Percentiles rank a stretch among this genome's conserved stretches.
These are phyloP conservation scores for Anneissia japonica DNA, from an alignment of 35 echinoderm and acorn worm species.

Conservation along the genomic window DNA sequence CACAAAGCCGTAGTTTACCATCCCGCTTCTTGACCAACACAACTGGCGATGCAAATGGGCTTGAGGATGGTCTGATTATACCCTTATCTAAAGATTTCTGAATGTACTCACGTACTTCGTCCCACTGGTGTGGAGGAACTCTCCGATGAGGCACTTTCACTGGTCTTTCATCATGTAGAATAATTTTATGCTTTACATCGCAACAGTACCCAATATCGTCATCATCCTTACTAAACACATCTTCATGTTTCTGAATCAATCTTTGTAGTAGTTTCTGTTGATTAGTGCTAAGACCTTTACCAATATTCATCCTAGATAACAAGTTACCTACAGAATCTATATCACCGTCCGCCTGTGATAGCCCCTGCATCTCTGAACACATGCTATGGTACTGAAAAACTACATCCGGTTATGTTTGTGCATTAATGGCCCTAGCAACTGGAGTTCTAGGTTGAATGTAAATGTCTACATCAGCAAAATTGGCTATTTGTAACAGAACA, in stretches of 20 bases:
- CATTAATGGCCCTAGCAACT: not conserved
- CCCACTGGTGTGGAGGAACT: slow-evolving; percentile 16
- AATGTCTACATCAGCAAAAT: not conserved
- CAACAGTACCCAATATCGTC: not conserved
- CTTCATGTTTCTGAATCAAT: not conserved
- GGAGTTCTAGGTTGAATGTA: not conserved
- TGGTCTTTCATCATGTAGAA: not conserved
- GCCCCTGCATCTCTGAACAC: not conserved
- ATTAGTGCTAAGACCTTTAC: not conserved
- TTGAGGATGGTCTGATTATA: not conserved
- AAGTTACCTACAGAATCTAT: not conserved
- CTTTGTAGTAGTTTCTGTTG: not conserved
- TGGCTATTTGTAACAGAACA: not conserved
- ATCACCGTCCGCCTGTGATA: not conserved
- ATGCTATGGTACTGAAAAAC: not conserved
- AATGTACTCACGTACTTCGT: not conserved
- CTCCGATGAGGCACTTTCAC: slow-evolving; percentile 9
- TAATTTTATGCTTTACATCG: not conserved
- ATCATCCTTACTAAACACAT: not conserved
- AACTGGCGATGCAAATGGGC: slow-evolving; percentile 10
- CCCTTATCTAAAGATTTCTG: slow-evolving; percentile 1
- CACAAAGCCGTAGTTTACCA: slow-evolving; percentile 6
- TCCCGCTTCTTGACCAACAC: not conserved
- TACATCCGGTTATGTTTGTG: not conserved
- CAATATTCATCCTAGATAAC: not conserved